These are phyloP conservation scores for Styela plicata DNA, from an alignment of 23 tunicate genomes.

Conservation along the genomic window DNA sequence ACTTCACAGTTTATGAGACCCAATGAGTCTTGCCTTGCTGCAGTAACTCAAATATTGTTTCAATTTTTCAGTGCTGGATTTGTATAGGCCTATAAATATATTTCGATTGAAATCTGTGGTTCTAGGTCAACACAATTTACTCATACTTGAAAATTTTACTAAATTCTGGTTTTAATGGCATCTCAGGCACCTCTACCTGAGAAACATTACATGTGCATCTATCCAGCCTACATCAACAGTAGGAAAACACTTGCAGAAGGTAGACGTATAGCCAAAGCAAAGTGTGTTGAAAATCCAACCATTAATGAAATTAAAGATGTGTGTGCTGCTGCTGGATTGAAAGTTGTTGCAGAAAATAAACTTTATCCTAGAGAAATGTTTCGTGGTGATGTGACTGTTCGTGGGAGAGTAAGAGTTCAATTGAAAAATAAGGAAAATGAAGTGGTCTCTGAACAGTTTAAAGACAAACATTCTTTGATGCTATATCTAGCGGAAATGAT, in stretches of 20 bases:
- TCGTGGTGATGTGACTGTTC: slow-evolving; percentile 39
- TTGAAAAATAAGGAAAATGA: slow-evolving; percentile 46
- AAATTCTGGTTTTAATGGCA: too few species aligned
- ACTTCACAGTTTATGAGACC: too few species aligned
- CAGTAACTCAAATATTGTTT: too few species aligned
- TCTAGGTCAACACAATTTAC: too few species aligned
- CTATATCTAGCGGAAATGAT: slow-evolving; percentile 73
- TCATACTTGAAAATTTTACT: too few species aligned
- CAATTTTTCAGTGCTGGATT: too few species aligned
- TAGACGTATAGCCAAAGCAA: slow-evolving; percentile 65
- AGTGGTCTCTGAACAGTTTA: slow-evolving; percentile 38
- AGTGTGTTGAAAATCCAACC: slow-evolving; percentile 81
- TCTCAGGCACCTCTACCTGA: not conserved
- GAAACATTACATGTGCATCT: slow-evolving; percentile 54
- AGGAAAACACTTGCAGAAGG: slow-evolving; percentile 88
- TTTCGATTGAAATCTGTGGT: too few species aligned
- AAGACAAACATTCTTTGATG: slow-evolving; percentile 52
- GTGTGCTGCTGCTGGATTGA: slow-evolving; percentile 60
- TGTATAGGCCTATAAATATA: too few species aligned
- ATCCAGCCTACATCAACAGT: slow-evolving; percentile 88
- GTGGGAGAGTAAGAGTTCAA: slow-evolving; percentile 69
- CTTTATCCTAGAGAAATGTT: slow-evolving; percentile 74
- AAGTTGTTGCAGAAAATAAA: slow-evolving; percentile 75
- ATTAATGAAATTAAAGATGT: slow-evolving; percentile 80
- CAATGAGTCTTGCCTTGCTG: too few species aligned